Evolutionary conservation across 2,888 invertebrate species (phyloP).

Genomic region (Volucella zonaria): DNA sequence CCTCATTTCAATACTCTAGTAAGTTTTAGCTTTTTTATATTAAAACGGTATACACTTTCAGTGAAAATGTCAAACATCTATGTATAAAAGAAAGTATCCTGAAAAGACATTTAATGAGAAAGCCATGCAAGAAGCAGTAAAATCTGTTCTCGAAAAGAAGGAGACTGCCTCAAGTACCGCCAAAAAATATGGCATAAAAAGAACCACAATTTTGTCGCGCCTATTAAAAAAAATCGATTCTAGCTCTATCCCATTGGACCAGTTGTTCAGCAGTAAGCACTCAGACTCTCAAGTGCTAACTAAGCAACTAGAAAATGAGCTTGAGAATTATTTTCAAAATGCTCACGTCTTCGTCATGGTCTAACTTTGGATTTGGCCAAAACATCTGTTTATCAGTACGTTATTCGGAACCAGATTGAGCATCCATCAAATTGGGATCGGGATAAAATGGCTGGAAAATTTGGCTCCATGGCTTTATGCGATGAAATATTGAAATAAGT

Average conservation of each 20-base stretch:
- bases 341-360: too few relatives aligned
- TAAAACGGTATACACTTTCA: conserved; percentile 1
- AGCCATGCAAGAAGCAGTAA: conserved; percentile 30
- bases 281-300: background rate
- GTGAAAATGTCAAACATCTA: conserved; percentile 34
- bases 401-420: conserved; percentile 8
- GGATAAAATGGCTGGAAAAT: background rate
- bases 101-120: conserved; percentile 16
- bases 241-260: conserved; percentile 13
- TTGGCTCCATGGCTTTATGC: conserved; percentile 14
- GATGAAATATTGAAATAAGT: background rate
- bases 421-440: conserved; percentile 22
- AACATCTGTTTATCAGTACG: conserved; percentile 24
- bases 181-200: conserved; percentile 20
- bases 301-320: too few relatives aligned
- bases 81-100: conserved; percentile 31
- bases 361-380: conserved; percentile 14
- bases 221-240: background rate
- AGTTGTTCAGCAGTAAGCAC: conserved; percentile 13
- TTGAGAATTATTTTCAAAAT: too few relatives aligned
- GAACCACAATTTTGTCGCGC: conserved; percentile 24
- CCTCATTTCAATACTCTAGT: too few relatives aligned
- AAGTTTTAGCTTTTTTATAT: too few relatives aligned
- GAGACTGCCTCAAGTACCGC: conserved; percentile 18
- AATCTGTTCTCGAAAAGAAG: conserved; percentile 28